These are phyloP conservation scores for Archips xylosteana DNA, from an alignment of 2,888 invertebrate species.

Conservation along the genomic window DNA sequence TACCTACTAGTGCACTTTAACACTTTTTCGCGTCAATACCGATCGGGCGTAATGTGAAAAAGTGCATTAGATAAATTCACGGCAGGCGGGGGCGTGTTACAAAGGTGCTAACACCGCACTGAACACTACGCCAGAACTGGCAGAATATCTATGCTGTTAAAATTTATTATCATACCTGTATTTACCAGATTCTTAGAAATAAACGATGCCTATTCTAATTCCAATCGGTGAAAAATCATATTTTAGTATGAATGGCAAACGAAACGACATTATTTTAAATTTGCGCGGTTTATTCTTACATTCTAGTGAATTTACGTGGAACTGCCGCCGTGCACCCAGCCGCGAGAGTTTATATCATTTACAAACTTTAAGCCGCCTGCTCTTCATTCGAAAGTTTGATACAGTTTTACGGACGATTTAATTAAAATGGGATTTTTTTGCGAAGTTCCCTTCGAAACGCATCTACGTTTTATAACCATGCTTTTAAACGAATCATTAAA, in stretches of 20 bases:
- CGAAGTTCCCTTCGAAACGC: conserved; percentile 14
- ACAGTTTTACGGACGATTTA: conserved; percentile 37
- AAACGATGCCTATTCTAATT: no score
- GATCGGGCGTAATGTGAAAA: no score
- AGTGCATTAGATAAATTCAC: no score
- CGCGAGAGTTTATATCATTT: conserved; percentile 36
- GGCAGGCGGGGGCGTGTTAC: no score
- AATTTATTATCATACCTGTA: no score
- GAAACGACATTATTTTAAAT: background rate
- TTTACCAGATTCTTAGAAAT: no score
- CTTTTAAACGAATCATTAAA: background rate
- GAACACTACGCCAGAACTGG: no score
- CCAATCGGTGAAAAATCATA: no score
- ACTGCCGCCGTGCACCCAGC: conserved; percentile 11
- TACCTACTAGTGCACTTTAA: no score
- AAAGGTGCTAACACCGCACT: no score
- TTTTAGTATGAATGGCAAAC: background rate
- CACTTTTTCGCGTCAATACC: no score
- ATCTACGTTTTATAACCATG: background rate
- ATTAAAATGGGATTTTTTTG: conserved; percentile 28
- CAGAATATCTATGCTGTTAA: no score
- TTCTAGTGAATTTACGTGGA: conserved; percentile 5
- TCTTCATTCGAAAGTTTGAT: conserved; percentile 39
- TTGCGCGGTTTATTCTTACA: background rate
- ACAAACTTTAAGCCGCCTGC: conserved; percentile 38